These are phyloP conservation scores for Hestina assimilis DNA, from an alignment of 1,140 invertebrate genomes.

Conservation along the genomic window DNA sequence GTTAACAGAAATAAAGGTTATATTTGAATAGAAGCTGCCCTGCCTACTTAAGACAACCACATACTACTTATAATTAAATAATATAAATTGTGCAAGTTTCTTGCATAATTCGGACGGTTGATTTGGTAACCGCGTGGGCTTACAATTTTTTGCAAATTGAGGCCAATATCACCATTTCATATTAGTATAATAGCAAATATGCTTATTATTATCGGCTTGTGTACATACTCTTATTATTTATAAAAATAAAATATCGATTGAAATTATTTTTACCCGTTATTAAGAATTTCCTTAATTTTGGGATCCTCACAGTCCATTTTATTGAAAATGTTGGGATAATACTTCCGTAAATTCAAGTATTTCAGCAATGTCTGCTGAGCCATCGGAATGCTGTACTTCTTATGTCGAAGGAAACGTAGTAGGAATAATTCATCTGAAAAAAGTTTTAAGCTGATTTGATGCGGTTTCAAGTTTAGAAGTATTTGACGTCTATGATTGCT, in stretches of 20 bases:
- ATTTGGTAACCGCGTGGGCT: constrained; percentile 39
- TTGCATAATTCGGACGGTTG: constrained; percentile 32
- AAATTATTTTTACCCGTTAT: constrained; percentile 78
- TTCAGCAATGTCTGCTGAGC: constrained; percentile 88
- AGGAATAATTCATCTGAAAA: constrained; percentile 85
- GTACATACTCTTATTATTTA: background rate
- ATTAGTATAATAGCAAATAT: background rate
- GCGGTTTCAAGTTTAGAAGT: no score
- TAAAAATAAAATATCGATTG: background rate
- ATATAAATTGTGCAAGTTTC: constrained; percentile 28
- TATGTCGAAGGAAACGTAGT: constrained; percentile 86
- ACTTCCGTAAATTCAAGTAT: constrained; percentile 86
- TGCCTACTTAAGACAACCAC: background rate
- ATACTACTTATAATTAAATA: constrained; percentile 9
- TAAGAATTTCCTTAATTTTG: constrained; percentile 81
- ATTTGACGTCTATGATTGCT: no score
- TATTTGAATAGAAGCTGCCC: background rate
- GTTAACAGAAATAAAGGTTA: background rate
- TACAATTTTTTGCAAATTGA: constrained; percentile 26
- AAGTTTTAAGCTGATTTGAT: no score
- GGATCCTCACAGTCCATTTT: constrained; percentile 83
- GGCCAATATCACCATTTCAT: constrained; percentile 19
- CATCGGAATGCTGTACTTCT: constrained; percentile 89
- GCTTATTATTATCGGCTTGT: background rate
- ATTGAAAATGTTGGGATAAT: constrained; percentile 81